These are phyloP conservation scores for Bucco capensis DNA, from an alignment of 2,113 vertebrate genomes.

Conservation along the genomic window DNA sequence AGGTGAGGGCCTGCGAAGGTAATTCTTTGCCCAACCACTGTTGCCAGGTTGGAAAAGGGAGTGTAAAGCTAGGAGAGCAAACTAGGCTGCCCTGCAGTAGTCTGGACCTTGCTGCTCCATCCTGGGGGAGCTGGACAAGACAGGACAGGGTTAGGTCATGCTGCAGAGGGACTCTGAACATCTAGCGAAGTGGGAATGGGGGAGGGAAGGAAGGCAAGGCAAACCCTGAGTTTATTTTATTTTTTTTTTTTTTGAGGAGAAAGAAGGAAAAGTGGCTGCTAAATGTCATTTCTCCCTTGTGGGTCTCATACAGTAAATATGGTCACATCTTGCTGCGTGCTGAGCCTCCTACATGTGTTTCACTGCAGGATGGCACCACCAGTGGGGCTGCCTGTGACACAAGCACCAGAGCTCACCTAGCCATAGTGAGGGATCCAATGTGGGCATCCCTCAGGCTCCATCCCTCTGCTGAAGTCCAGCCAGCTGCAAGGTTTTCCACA, in stretches of 20 bases:
- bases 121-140: neutral
- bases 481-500: neutral
- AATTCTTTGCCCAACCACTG: neutral
- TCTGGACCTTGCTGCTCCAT: neutral
- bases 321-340: neutral
- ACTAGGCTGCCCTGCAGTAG: neutral
- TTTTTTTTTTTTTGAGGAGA: neutral
- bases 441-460: neutral
- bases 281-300: neutral
- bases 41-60: neutral
- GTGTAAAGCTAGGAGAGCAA: neutral
- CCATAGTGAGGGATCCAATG: fast-evolving
- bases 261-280: neutral
- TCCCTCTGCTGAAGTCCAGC: neutral
- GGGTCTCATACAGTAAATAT: neutral
- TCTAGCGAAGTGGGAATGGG: neutral
- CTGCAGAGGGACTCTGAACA: neutral
- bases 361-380: neutral
- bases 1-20: neutral
- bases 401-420: neutral
- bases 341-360: neutral
- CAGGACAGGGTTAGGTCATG: neutral
- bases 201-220: too few relatives aligned
- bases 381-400: neutral
- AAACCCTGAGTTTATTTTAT: neutral